phyloP scores from a whole-genome alignment of 2,113 vertebrate species.

The Toxotes jaculatrix region DNA sequence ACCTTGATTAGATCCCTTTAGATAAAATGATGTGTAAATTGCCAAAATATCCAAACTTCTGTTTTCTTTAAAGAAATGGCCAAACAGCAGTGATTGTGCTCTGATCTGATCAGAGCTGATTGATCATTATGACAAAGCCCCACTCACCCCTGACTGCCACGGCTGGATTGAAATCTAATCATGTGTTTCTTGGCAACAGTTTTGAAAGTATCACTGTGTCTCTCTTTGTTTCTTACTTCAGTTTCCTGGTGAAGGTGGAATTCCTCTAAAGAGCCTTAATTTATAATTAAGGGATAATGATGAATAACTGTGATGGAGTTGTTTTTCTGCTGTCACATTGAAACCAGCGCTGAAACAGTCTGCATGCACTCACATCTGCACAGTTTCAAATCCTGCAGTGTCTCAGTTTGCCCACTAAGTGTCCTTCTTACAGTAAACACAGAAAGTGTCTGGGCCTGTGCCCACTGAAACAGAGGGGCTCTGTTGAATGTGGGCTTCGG shows the following conservation, averaged over 20 bases:
- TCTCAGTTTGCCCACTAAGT: slow-evolving; percentile 54
- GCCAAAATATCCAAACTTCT: neutral
- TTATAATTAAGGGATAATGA: neutral
- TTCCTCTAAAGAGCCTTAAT: neutral
- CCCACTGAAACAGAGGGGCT: slow-evolving; percentile 73
- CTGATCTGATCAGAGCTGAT: slow-evolving; percentile 41
- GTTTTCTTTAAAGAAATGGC: neutral
- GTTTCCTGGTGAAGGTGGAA: neutral
- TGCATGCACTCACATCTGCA: slow-evolving; percentile 38
- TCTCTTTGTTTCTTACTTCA: neutral
- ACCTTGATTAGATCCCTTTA: neutral
- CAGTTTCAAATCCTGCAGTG: slow-evolving; percentile 58
- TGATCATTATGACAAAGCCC: slow-evolving; percentile 29
- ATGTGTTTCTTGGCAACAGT: neutral
- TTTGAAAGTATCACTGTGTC: neutral
- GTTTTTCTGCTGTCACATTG: neutral
- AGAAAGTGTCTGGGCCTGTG: slow-evolving; percentile 24
- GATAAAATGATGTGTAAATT: neutral
- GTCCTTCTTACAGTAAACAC: slow-evolving; percentile 59
- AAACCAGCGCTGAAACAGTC: neutral
- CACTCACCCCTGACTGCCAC: neutral
- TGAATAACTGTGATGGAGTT: neutral
- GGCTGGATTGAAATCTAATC: slow-evolving; percentile 31
- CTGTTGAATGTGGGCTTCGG: slow-evolving; percentile 69
- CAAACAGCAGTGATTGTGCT: slow-evolving; percentile 37